Base-by-base conservation (phyloP, 2,797 vertebrate species). In the Pangasius sanitwongsei region DNA sequence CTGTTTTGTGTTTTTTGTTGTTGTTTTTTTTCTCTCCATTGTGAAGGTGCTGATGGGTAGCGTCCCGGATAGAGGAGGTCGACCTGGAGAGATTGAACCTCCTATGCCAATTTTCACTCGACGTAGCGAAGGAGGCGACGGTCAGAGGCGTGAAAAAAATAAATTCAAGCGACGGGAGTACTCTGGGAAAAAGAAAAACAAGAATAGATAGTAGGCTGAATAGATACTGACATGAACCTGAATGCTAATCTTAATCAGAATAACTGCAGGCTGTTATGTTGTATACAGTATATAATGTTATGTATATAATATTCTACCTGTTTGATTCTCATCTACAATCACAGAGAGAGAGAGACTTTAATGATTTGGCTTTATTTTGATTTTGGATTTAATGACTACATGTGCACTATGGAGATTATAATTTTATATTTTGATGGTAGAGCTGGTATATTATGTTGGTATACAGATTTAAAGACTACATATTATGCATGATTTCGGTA, bases 21-120 rank as follows among this genome's bases (percentile, higher is more conserved):
- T 63, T 23, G 53, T 53, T 13, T 23, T 4, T 85, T 69, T 65
- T 28, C 53, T 53, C 13, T 25, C 3, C 55, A 28, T 50, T 16
- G 83, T 37, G 15, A 91, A 98, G 97, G 94, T 93, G 13, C 89
- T 96, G 55, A 98, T 98, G 97, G 97, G 97, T 50, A 90, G 89
- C 0, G 97, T 98, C 11, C 97, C 98, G 1, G 97, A 98, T 94
- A 95, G 97, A 90, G 97, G 97, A 50, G 97, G 98, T 4, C 95
- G 97, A 6, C 97, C 97, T 0, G 94, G 95, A 72, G 97, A 98
- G 93, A 95, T 98, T 1, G 98, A 98, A 91, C 93, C 96, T 0
- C 97, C 97, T 0, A 98, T 98, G 97, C 97, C 97, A 12, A 16
- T 0, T 0, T 98, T 97, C 96, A 93, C 92, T 87, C 94, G 92